phyloP scores from a whole-genome alignment of 2,888 invertebrate species.

The Lochmaea crataegi region DNA sequence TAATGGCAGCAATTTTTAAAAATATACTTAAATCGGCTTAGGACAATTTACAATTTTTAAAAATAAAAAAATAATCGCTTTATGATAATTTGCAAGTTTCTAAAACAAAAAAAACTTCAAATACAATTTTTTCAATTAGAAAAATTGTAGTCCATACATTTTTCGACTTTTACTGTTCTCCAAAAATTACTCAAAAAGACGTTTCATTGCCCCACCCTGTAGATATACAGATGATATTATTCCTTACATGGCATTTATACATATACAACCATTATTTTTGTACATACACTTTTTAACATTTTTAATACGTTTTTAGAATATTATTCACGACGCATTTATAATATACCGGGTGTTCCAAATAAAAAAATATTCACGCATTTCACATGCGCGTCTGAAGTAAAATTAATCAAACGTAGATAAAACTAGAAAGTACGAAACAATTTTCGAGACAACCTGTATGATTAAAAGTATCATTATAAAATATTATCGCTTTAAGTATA shows the following conservation, averaged over 20 bases:
- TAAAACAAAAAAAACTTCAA: background rate
- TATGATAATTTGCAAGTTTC: no score
- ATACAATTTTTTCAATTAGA: no score
- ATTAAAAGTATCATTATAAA: background rate
- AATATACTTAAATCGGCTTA: no score
- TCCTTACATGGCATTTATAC: slow-evolving; percentile 21
- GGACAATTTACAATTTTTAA: no score
- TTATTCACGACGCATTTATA: background rate
- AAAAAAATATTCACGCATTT: background rate
- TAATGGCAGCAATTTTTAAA: no score
- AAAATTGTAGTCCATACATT: no score
- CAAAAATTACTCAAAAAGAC: background rate
- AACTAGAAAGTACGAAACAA: no score
- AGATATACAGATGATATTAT: slow-evolving; percentile 9
- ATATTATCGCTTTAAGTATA: background rate
- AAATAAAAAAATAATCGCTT: no score
- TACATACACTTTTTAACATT: slow-evolving; percentile 25
- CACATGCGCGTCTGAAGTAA: background rate
- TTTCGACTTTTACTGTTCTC: background rate
- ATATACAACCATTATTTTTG: slow-evolving; percentile 25
- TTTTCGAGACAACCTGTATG: background rate
- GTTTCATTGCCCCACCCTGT: background rate
- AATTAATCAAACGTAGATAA: background rate
- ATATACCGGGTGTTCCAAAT: slow-evolving; percentile 7
- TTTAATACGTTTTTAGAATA: slow-evolving; percentile 8